Evolutionary conservation across 2,797 vertebrate genomes (phyloP), one percentile per base, ranked within the genome.

Genomic region (Callimico goeldii): DNA sequence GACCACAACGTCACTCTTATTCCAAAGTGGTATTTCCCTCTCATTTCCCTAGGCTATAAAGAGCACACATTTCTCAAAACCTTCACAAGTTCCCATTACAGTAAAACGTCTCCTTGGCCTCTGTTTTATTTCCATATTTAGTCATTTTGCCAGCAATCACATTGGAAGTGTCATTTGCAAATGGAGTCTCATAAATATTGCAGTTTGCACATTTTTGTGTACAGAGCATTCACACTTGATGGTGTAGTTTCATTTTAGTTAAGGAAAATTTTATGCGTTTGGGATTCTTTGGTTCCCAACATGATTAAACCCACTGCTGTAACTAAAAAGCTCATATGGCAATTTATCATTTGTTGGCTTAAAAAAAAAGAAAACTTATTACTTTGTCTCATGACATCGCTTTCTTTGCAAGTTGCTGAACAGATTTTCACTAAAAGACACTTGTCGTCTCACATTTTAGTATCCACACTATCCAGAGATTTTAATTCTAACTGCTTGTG

Each of bases 301-400:
- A 67, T 93, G 77, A 95, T 94, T 89, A 96, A 97, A 79, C 39
- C 39, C 86, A 48, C 26, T 64, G 24, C 81, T 90, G n/a, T 17
- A 92, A 82, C 90, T 96, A 77, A 96, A 95, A 88, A 64, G 20
- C 26, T 88, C 80, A 86, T 81, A 86, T 9, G 43, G 72, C 58
- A 92, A 93, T 93, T 97, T 94, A 85, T 91, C 94, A 96, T 91
- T 92, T 92, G 28, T 72, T 96, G 77, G 15, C 48, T 83, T 96
- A 50, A 94, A 96, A 97, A 90, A 83, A 96, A 97, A 90, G 80
- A 96, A 97, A 85, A 83, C 86, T 94, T 39, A 73, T 91, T 95
- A 52, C 73, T 91, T 70, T 55, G 80, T 84, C 33, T 26, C 15
- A 24, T 33, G 75, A 83, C 48, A 48, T 82, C 0, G 72, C 75